Base-by-base conservation (phyloP, 2,888 invertebrate species). In the Agrochola circellaris region DNA sequence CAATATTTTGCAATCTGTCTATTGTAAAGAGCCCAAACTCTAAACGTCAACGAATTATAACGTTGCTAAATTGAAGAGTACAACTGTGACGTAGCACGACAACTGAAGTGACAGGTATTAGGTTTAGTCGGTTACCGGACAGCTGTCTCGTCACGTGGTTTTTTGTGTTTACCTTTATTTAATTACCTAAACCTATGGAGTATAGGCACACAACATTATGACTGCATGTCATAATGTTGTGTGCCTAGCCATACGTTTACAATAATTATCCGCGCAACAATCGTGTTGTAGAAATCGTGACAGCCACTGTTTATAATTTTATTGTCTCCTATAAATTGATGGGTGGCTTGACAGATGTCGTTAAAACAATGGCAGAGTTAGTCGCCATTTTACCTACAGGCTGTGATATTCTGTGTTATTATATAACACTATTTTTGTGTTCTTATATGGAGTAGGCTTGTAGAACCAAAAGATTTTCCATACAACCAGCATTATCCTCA, bases 281-380 rank as follows among this genome's bases (percentile, higher is more conserved):
- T 77, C 67, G 56, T 73, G 81, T 79, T 60, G 38, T 60, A 69
- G 20, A 45, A 60, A 42, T 82, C 83, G 71, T 83, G 83, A 85
- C 78, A 13, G 11, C 4, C 15, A 1, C 30, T 74, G 82, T 74
- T 65, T 62, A 65, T 66, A 73, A 71, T 77, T 68, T 60, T 61
- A 83, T 71, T 73, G 83, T 83, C 56, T 73, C 13, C 42, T 58
- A 61, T 42, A 71, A 81, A 82, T 77, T 73, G n/a, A 81, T 58
- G 64, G 60, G 15, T 67, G 54, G 42, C 30, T 62, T n/a, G 38
- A 70, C 71, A 71, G 58, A 2, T 3, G 56, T 5, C 7, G 56
- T 65, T 60, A 7, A 67, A 17, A 84, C 42, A 68, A 81, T 75
- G 54, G 30, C 26, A 17, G 8, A 15, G 54, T 3, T 51, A 51